Conservation (phyloP, 1,140 invertebrate species). For the Drosophila miranda region DNA sequence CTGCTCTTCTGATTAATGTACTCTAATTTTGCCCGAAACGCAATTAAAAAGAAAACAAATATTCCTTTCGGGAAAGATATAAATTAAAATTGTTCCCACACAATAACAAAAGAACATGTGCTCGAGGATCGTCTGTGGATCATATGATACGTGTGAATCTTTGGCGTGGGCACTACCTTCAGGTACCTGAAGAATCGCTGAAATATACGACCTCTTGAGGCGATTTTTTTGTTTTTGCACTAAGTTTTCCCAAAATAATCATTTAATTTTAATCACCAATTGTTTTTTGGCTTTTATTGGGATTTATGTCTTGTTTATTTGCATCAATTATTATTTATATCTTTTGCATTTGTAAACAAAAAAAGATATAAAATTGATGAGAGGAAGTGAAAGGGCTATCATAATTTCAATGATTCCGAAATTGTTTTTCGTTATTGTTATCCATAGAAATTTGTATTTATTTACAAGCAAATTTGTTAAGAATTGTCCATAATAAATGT, state of each 20-base stretch:
- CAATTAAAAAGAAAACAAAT: conserved; percentile 54
- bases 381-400: conserved; percentile 1
- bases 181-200: conserved; percentile 16
- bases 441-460: too few relatives aligned
- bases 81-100: conserved; percentile 53
- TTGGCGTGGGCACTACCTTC: neutral
- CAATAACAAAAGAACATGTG: conserved; percentile 25
- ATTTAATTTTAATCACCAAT: conserved; percentile 12
- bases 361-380: neutral
- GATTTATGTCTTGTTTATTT: conserved; percentile 29
- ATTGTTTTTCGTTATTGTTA: neutral
- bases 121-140: conserved; percentile 5
- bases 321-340: neutral
- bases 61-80: conserved; percentile 40
- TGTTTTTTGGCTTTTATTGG: neutral
- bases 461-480: too few relatives aligned
- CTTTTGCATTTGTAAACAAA: conserved; percentile 15
- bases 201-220: conserved; percentile 1
- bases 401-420: neutral
- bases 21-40: conserved; percentile 11
- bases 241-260: neutral
- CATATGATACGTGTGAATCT: conserved; percentile 28
- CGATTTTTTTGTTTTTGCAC: neutral
- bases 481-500: too few relatives aligned
- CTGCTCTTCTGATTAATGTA: conserved; percentile 67